Evolutionary conservation across 2,888 invertebrate genomes (phyloP), one percentile per base, ranked within the genome.

Genomic region (Uropetala carovei): DNA sequence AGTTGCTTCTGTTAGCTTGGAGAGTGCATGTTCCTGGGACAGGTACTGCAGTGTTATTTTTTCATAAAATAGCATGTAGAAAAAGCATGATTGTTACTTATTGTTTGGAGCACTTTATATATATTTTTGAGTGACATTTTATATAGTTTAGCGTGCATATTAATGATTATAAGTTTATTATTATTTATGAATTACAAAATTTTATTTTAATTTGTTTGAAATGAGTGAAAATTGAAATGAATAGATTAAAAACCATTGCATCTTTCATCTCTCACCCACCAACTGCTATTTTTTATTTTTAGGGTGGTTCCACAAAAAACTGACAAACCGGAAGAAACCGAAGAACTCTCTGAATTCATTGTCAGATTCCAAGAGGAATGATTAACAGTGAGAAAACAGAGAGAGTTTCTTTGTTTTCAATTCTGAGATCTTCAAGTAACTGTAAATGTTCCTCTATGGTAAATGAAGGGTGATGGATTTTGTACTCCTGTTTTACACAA

Each of bases 221-320:
- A 22, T 82, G 82, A 9, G 82, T 43, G 82, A 82, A 9, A 30
- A 82, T 83, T 30, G 16, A 27, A 43, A 43, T 30, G 13, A 82
- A 18, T n/a, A 64, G 13, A 18, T 64, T 5, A 11, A n/a, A 64
- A 10, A 7, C 16, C 16, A 10, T 83, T 83, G 43, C 11, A 10
- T 83, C n/a, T 18, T 56, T n/a, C 18, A 16, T 18, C n/a, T 10
- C 2, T 83, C 18, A 83, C 14, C 7, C 8, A n/a, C 13, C 57
- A 16, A 30, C 30, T 82, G 0, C 16, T 30, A 10, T 18, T 18
- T 89, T 58, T 16, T 68, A 7, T 14, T 2, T 18, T 8, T 64
- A 89, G 89, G 89, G 89, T 89, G 89, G 89, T 58, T 89, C 89
- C 43, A 43, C 89, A 89, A 89, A 64, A 89, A 89, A 89, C 89